Conservation (phyloP, 2,888 invertebrate species). For the Bunonema sp. region DNA sequence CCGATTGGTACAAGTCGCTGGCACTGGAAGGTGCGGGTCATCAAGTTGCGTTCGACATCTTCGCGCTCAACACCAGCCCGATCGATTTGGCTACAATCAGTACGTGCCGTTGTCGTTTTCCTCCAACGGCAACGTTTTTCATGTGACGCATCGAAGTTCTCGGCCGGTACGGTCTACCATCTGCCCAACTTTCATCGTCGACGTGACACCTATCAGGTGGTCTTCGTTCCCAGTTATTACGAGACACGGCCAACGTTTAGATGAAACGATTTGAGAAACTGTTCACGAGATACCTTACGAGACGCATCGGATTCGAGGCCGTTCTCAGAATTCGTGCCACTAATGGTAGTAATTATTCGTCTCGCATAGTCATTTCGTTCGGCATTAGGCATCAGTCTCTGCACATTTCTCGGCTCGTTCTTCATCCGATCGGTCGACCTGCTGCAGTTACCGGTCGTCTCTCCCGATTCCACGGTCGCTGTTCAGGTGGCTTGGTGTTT, state of each 20-base stretch:
- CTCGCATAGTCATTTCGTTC: neutral
- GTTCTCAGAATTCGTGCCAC: conserved; percentile 92
- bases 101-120: too few species aligned
- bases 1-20: conserved; percentile 87
- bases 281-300: conserved; percentile 71
- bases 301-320: conserved; percentile 96
- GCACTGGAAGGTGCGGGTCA: conserved; percentile 90
- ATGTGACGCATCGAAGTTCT: conserved; percentile 77
- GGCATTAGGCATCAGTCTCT: neutral
- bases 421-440: conserved; percentile 94
- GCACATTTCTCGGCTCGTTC: conserved; percentile 51
- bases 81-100: conserved; percentile 82
- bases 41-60: conserved; percentile 71
- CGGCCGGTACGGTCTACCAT: conserved; percentile 79
- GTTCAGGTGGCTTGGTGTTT: conserved; percentile 60
- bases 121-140: too few species aligned
- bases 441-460: conserved; percentile 82
- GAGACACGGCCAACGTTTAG: too few species aligned
- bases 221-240: too few species aligned
- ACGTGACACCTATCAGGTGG: too few species aligned
- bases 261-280: conserved; percentile 62
- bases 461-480: conserved; percentile 90
- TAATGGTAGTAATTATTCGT: conserved; percentile 51
- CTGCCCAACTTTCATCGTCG: conserved; percentile 70
- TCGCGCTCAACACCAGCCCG: conserved; percentile 78